Percentiles rank a stretch among this genome's conserved stretches.
Conservation (phyloP, 2,113 vertebrate species). For the Gulo gulo region DNA sequence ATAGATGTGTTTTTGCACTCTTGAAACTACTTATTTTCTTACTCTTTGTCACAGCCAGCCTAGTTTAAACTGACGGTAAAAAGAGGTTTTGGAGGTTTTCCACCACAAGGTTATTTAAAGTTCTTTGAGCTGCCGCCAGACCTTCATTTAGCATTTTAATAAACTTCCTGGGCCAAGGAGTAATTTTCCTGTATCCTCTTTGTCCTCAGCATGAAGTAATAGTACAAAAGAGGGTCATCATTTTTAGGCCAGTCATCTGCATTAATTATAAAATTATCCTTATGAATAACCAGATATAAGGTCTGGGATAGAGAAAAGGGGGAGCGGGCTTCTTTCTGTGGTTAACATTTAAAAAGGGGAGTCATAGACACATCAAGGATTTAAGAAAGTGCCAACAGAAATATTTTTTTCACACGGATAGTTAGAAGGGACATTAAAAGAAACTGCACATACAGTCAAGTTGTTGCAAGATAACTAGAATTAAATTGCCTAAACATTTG, state of each 20-base stretch:
- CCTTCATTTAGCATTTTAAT: conserved; percentile 81
- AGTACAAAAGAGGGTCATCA: conserved; percentile 77
- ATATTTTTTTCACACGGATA: conserved; percentile 59
- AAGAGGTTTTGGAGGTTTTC: conserved; percentile 77
- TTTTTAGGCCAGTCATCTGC: conserved; percentile 74
- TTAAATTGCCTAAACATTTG: conserved; percentile 57
- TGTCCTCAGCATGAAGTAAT: conserved; percentile 78
- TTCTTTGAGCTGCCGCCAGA: conserved; percentile 78
- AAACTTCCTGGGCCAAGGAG: conserved; percentile 80
- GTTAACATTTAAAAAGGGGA: conserved; percentile 37
- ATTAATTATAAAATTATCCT: conserved; percentile 78
- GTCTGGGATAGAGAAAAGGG: conserved; percentile 17
- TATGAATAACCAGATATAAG: conserved; percentile 67
- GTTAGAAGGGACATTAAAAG: conserved; percentile 58
- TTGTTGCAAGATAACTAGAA: conserved; percentile 65
- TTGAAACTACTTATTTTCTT: conserved; percentile 70
- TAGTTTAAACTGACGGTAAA: conserved; percentile 66
- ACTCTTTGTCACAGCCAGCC: conserved; percentile 66
- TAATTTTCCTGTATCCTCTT: conserved; percentile 79
- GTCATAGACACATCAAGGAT: conserved; percentile 53
- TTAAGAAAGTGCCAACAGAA: conserved; percentile 60
- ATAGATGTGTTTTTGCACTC: conserved; percentile 64
- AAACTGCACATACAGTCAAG: conserved; percentile 55
- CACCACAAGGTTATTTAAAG: conserved; percentile 80
- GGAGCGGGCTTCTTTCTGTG: conserved; percentile 24